Conservation (phyloP, 1,140 invertebrate species). For the Drosophila sucinea region DNA sequence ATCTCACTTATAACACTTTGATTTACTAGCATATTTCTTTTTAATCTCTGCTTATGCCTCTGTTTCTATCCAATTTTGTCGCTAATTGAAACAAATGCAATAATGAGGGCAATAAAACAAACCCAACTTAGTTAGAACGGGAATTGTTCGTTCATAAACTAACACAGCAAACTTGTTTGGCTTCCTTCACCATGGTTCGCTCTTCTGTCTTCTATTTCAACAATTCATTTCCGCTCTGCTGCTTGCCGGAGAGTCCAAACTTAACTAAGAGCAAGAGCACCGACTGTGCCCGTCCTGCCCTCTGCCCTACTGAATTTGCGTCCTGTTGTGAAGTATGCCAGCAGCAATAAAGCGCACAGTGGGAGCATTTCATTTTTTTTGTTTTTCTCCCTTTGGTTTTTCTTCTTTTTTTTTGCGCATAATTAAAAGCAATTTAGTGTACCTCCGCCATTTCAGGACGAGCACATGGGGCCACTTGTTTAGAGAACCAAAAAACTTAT, state of each 20-base stretch:
- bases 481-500: slow-evolving; percentile 25
- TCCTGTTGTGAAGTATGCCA: slow-evolving; percentile 47
- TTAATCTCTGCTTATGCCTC: slow-evolving; percentile 18
- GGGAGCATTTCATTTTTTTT: slow-evolving; percentile 18
- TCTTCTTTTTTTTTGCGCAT: slow-evolving; percentile 50
- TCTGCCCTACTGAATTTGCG: slow-evolving; percentile 33
- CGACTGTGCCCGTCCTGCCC: neutral
- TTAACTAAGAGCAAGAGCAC: slow-evolving; percentile 5
- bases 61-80: slow-evolving; percentile 27
- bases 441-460: slow-evolving; percentile 47
- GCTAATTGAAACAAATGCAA: slow-evolving; percentile 58
- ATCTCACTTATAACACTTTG: slow-evolving; percentile 32
- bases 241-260: slow-evolving; percentile 14
- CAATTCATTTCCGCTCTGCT: slow-evolving; percentile 62
- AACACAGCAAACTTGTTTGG: slow-evolving; percentile 34
- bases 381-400: slow-evolving; percentile 8
- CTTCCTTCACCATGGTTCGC: slow-evolving; percentile 4
- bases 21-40: slow-evolving; percentile 34
- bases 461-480: slow-evolving; percentile 56
- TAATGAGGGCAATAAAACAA: slow-evolving; percentile 56
- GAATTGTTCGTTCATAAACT: slow-evolving; percentile 56
- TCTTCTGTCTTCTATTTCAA: slow-evolving; percentile 31
- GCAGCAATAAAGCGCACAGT: slow-evolving; percentile 45
- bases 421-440: slow-evolving; percentile 66
- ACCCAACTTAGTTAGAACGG: slow-evolving; percentile 31